Percentiles rank a stretch among this genome's conserved stretches.
These are phyloP conservation scores for Vidua macroura DNA, from an alignment of 2,113 vertebrate genomes.

Conservation along the genomic window DNA sequence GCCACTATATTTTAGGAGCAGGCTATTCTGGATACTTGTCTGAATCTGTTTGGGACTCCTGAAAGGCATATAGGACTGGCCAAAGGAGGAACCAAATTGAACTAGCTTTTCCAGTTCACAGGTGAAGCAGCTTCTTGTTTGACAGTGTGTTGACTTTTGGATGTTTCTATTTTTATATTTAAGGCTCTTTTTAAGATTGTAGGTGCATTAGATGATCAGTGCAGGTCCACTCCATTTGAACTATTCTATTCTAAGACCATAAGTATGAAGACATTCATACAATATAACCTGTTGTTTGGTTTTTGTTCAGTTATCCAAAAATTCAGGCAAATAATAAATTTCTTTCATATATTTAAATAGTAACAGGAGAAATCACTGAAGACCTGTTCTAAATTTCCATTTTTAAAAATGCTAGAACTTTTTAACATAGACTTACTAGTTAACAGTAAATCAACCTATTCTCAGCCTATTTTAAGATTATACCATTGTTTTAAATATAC, in stretches of 20 bases:
- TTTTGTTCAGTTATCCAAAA: background rate
- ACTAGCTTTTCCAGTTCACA: background rate
- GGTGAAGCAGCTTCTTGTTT: background rate
- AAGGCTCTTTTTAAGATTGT: background rate
- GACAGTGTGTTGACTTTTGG: background rate
- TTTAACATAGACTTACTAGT: background rate
- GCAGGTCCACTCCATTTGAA: background rate
- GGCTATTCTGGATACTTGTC: accelerated
- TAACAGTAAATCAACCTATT: background rate
- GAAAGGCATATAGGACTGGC: background rate
- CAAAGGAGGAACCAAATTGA: background rate
- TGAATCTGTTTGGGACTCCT: background rate
- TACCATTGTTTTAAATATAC: background rate
- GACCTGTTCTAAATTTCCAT: constrained; percentile 13
- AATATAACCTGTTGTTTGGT: background rate
- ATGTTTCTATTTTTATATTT: background rate
- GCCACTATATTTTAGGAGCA: background rate
- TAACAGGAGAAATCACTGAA: background rate
- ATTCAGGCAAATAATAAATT: background rate
- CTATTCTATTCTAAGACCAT: background rate
- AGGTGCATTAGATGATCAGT: background rate
- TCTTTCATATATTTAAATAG: background rate
- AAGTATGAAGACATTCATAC: background rate
- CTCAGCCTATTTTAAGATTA: background rate
- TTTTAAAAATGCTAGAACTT: background rate